A percentile compares a stretch with the other conserved stretches of the same genome.
phyloP scores from a whole-genome alignment of 2,888 invertebrate species.

The Lithophane ornitopus region DNA sequence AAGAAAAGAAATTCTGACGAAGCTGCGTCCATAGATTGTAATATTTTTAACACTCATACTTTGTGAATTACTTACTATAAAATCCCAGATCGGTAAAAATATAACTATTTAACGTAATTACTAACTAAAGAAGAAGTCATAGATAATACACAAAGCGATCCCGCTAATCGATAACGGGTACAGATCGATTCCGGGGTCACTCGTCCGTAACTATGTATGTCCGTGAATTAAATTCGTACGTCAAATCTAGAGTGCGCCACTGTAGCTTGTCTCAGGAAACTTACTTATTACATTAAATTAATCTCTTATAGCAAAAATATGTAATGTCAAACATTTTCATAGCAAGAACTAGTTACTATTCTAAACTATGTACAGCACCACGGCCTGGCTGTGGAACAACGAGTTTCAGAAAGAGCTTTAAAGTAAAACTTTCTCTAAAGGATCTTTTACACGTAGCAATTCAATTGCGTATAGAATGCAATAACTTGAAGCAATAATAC shows the following conservation, averaged over 20 bases:
- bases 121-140: slow-evolving; percentile 30
- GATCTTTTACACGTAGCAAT: not conserved
- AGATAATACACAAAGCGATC: slow-evolving; percentile 45
- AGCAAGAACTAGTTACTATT: slow-evolving; percentile 34
- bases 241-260: slow-evolving; percentile 37
- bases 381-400: not conserved
- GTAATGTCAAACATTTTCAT: slow-evolving; percentile 46
- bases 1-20: slow-evolving; percentile 1
- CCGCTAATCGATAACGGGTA: slow-evolving; percentile 8
- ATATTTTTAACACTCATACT: slow-evolving; percentile 3
- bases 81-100: slow-evolving; percentile 62
- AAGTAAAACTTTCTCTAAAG: not conserved
- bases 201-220: slow-evolving; percentile 25
- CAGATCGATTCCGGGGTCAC: slow-evolving; percentile 22
- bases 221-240: slow-evolving; percentile 44
- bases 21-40: slow-evolving; percentile 44
- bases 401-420: not conserved
- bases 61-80: slow-evolving; percentile 31
- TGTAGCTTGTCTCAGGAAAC: slow-evolving; percentile 27
- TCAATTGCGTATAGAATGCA: too few relatives aligned
- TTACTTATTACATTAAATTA: slow-evolving; percentile 48
- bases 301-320: slow-evolving; percentile 21
- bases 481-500: not conserved
- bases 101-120: slow-evolving; percentile 62
- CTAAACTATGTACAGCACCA: slow-evolving; percentile 10